Evolutionary conservation across 2,113 vertebrate species (phyloP), one percentile per base, ranked within the genome.

Genomic region (Speoplatyrhinus poulsoni): DNA sequence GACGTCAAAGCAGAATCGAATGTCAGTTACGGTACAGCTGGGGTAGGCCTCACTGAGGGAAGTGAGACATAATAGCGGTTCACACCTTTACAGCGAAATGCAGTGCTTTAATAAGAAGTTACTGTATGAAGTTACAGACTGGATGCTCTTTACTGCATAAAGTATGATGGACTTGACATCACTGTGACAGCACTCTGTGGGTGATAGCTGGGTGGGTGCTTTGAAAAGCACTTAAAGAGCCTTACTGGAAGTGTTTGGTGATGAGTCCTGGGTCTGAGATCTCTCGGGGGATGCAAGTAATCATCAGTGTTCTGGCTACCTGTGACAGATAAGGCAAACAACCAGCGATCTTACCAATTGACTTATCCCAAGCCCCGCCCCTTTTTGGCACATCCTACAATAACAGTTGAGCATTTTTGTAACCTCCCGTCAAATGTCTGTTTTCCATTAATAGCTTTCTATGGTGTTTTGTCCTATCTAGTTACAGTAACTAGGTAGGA

Each of bases 171-270:
- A 41, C 36, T 41, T 41, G 36, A 41, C 36, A 5, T 41, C 36
- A 41, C 36, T 41, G 36, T 41, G 36, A 41, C 36, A 41, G 5
- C 7, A 41, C 36, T 41, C 26, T 26, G 26, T 26, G 26, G 26
- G 26, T 26, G 26, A 26, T 26, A 26, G 26, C 26, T 26, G 26
- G 26, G 26, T 41, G 36, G 7, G 7, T 41, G 36, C 0, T 41
- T 41, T 41, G 36, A 41, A 41, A 41, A 8, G 3, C 36, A 8
- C 36, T 41, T 41, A 41, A 41, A 41, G 36, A 41, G 16, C 16
- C 17, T 58, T 93, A 99, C 98, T 98, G 98, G 74, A 99, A 96
- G 79, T 99, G 98, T 87, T 96, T 98, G 72, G 93, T 94, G 89
- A 99, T 91, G 72, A 97, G 89, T 64, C 94, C 95, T 1, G 96